A percentile compares a stretch with the other conserved stretches of the same genome.
Conservation (phyloP, 1,140 invertebrate species). For the Scaptomyza pallida region DNA sequence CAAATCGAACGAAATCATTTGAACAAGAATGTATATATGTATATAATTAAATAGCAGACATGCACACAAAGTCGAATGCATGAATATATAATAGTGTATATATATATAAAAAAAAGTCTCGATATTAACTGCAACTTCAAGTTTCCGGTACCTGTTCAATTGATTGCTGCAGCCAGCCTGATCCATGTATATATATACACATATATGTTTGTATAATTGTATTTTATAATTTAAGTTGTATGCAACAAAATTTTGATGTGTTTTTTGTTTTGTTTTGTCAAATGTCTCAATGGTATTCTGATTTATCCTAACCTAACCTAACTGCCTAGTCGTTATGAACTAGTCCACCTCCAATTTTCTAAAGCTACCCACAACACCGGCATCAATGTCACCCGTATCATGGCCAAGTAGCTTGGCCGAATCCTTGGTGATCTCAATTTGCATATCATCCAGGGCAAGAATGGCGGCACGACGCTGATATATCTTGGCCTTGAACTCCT, state of each 20-base stretch:
- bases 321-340: constrained; percentile 44
- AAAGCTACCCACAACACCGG: constrained; percentile 90
- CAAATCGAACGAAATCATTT: neutral
- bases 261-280: constrained; percentile 50
- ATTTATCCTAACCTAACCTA: constrained; percentile 66
- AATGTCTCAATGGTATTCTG: constrained; percentile 73
- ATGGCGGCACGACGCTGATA: constrained; percentile 87
- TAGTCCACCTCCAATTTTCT: constrained; percentile 93
- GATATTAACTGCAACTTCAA: constrained; percentile 28
- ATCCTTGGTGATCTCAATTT: constrained; percentile 88
- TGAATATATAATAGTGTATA: constrained; percentile 12
- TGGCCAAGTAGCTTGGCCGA: constrained; percentile 87
- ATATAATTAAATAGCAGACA: constrained; percentile 43
- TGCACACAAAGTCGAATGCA: constrained; percentile 22
- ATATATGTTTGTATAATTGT: constrained; percentile 20
- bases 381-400: constrained; percentile 87
- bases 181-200: neutral
- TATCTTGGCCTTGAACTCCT: constrained; percentile 88
- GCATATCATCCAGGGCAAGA: constrained; percentile 91
- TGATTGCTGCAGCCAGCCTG: constrained; percentile 3
- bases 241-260: constrained; percentile 45
- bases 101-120: constrained; percentile 16
- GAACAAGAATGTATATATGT: constrained; percentile 25
- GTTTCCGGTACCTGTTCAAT: constrained; percentile 37
- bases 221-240: constrained; percentile 58